Conservation (phyloP, 2,113 vertebrate genomes). For the Perognathus longimembris region DNA sequence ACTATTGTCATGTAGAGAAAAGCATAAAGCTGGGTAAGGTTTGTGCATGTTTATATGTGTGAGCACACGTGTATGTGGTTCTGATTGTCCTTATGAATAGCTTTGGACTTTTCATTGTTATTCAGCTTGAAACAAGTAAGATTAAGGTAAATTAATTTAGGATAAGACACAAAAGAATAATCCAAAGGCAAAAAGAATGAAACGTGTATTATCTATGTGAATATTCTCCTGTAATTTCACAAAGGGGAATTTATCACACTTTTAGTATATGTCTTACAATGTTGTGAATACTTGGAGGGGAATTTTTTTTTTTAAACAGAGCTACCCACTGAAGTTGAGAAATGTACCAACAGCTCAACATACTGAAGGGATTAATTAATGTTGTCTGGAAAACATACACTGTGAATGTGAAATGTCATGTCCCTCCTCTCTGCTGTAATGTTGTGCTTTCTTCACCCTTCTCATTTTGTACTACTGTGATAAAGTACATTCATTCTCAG, state of each 20-base stretch:
- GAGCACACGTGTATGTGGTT: neutral
- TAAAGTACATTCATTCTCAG: slow-evolving; percentile 79
- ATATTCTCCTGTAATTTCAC: neutral
- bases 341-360: slow-evolving; percentile 10
- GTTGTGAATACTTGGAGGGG: neutral
- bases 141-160: neutral
- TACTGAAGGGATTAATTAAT: slow-evolving; percentile 31
- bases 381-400: neutral
- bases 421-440: slow-evolving; percentile 35
- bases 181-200: no score
- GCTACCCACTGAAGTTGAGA: neutral
- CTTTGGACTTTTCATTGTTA: neutral
- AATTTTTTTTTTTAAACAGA: neutral
- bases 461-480: slow-evolving; percentile 61
- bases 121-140: neutral
- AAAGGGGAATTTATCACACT: neutral
- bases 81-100: neutral
- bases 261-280: neutral
- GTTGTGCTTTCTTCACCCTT: slow-evolving; percentile 37
- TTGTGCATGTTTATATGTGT: fast-evolving
- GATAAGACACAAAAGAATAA: neutral
- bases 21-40: neutral
- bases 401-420: slow-evolving; percentile 9
- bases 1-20: neutral
- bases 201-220: neutral